Evolutionary conservation across 2,113 vertebrate species (phyloP).

Genomic region (Numenius arquata): DNA sequence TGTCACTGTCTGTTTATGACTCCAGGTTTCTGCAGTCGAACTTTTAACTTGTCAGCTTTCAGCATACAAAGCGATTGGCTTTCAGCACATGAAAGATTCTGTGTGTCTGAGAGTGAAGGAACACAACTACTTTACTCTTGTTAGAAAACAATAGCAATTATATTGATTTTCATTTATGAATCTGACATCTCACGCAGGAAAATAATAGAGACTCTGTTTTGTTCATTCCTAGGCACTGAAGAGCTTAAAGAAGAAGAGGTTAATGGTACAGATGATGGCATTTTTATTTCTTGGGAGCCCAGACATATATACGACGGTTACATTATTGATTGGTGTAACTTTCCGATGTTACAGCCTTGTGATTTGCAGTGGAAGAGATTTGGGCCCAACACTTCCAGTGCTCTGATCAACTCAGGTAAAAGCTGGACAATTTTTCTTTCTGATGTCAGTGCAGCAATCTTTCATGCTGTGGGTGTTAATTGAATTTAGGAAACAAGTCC

Average conservation of each 20-base stretch:
- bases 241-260: neutral
- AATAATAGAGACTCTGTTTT: neutral
- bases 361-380: conserved; percentile 61
- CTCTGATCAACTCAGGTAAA: conserved; percentile 62
- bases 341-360: neutral
- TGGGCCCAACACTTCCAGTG: conserved; percentile 7
- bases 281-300: conserved; percentile 59
- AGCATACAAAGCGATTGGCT: neutral
- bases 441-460: neutral
- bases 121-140: neutral
- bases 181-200: neutral
- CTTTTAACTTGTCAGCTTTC: neutral
- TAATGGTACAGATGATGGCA: neutral
- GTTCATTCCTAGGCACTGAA: neutral
- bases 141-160: neutral
- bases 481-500: neutral
- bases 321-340: conserved; percentile 67
- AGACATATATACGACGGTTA: neutral
- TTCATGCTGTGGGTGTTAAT: neutral
- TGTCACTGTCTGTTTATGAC: neutral
- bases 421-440: neutral
- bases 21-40: neutral
- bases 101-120: neutral
- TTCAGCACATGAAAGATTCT: neutral
- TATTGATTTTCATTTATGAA: neutral